Evolutionary conservation across 1,140 invertebrate genomes (phyloP).

Genomic region (Drosophila sulfurigaster): DNA sequence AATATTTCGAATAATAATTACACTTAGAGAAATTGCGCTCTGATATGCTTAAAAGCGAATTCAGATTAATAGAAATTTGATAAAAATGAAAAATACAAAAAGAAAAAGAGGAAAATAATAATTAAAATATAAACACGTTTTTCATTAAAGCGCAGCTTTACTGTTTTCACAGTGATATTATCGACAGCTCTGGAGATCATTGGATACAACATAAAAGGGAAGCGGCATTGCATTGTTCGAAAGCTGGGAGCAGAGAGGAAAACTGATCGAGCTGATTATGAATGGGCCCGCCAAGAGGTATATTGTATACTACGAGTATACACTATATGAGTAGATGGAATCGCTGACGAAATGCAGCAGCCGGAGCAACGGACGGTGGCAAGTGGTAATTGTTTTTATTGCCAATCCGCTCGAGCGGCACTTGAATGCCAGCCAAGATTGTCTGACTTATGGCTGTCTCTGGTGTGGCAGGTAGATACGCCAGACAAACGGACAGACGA

Average conservation of each 20-base stretch:
- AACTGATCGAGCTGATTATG: constrained; percentile 51
- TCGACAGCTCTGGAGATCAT: constrained; percentile 20
- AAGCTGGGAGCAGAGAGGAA: constrained; percentile 7
- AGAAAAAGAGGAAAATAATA: not conserved
- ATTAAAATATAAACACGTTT: not conserved
- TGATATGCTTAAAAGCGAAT: constrained; percentile 7
- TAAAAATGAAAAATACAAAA: not conserved
- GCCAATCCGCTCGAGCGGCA: constrained; percentile 58
- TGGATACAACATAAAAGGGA: constrained; percentile 10
- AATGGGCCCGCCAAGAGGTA: constrained; percentile 27
- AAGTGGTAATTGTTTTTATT: constrained; percentile 75
- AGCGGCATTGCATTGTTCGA: constrained; percentile 13
- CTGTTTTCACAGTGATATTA: constrained; percentile 13
- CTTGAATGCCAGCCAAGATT: constrained; percentile 45
- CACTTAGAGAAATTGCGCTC: not conserved
- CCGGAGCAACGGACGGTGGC: constrained; percentile 13
- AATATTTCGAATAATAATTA: constrained; percentile 2
- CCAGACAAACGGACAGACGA: constrained; percentile 18
- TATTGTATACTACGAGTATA: too few relatives aligned
- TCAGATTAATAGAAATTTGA: constrained; percentile 5
- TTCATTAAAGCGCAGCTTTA: constrained; percentile 9
- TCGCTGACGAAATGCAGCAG: constrained; percentile 70
- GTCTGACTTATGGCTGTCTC: constrained; percentile 29
- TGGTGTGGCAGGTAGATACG: constrained; percentile 46
- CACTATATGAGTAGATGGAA: constrained; percentile 23